These are phyloP conservation scores for Amphimallon solstitiale DNA, from an alignment of 2,888 invertebrate species.

Conservation along the genomic window DNA sequence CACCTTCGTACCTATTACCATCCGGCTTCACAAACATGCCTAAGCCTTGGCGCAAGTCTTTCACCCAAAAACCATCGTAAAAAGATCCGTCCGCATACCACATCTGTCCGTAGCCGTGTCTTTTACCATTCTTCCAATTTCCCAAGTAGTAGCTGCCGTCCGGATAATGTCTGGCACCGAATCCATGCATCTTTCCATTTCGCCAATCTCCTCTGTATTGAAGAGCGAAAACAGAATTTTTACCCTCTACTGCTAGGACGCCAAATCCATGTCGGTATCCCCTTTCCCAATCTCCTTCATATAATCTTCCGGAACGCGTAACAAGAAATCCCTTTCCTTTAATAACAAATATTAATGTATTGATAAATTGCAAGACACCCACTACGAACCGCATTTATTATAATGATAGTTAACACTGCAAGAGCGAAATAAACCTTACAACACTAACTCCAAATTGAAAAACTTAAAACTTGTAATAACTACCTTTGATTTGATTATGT, in stretches of 20 bases:
- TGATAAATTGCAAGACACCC: constrained; percentile 8
- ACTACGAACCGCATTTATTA: constrained; percentile 1
- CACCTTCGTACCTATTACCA: constrained; percentile 70
- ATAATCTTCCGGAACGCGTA: constrained; percentile 65
- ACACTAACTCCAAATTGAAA: too few relatives aligned
- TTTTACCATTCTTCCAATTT: constrained; percentile 64
- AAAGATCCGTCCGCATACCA: constrained; percentile 70
- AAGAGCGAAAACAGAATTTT: constrained; percentile 63
- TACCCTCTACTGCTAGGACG: constrained; percentile 61
- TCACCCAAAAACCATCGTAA: constrained; percentile 72
- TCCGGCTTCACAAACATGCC: constrained; percentile 49
- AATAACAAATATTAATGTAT: not conserved
- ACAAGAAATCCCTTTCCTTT: constrained; percentile 67
- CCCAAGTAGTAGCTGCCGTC: constrained; percentile 72
- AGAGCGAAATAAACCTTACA: too few relatives aligned
- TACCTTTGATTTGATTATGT: too few relatives aligned
- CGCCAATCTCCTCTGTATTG: constrained; percentile 72
- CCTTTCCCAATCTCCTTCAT: constrained; percentile 71
- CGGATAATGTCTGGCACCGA: constrained; percentile 67
- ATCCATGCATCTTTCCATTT: constrained; percentile 68
- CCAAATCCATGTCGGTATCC: constrained; percentile 71
- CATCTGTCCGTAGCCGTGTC: constrained; percentile 71
- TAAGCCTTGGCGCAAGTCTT: constrained; percentile 53
- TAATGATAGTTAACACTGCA: too few relatives aligned
- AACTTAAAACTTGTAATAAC: too few relatives aligned